phyloP scores from a whole-genome alignment of 2,888 invertebrate genomes.

The Parelbella ahira region DNA sequence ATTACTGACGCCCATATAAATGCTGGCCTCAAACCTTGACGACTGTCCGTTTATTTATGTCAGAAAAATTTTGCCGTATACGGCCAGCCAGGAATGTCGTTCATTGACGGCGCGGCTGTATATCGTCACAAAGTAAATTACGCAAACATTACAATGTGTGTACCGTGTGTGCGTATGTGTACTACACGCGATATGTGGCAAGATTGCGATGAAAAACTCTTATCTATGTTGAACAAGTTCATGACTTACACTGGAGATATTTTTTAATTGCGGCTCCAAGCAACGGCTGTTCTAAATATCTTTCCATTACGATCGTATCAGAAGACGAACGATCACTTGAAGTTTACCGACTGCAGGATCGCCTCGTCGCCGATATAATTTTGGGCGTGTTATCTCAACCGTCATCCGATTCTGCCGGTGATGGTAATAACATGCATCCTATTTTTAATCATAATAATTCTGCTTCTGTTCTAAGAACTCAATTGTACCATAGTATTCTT shows the following conservation, averaged over 20 bases:
- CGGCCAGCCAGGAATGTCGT: constrained; percentile 8
- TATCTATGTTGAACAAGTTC: constrained; percentile 7
- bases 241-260: constrained; percentile 8
- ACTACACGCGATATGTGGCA: neutral
- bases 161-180: too few species aligned
- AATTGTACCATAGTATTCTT: too few species aligned
- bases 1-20: constrained; percentile 21
- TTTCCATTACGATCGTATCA: constrained; percentile 39
- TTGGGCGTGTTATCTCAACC: constrained; percentile 31
- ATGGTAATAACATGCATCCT: too few species aligned
- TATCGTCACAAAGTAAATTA: constrained; percentile 2
- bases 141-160: constrained; percentile 1
- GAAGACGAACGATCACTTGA: constrained; percentile 38
- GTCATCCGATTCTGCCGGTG: too few species aligned
- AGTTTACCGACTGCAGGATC: constrained; percentile 33
- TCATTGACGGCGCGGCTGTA: too few species aligned
- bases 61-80: constrained; percentile 18
- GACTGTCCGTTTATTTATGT: constrained; percentile 20
- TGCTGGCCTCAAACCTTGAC: constrained; percentile 17
- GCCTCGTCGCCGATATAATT: constrained; percentile 3
- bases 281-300: constrained; percentile 48
- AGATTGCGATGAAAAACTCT: neutral
- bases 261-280: constrained; percentile 45
- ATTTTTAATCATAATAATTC: too few species aligned
- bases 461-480: too few species aligned